Base-by-base conservation (phyloP, 2,888 invertebrate genomes). In the Sympetrum striolatum region DNA sequence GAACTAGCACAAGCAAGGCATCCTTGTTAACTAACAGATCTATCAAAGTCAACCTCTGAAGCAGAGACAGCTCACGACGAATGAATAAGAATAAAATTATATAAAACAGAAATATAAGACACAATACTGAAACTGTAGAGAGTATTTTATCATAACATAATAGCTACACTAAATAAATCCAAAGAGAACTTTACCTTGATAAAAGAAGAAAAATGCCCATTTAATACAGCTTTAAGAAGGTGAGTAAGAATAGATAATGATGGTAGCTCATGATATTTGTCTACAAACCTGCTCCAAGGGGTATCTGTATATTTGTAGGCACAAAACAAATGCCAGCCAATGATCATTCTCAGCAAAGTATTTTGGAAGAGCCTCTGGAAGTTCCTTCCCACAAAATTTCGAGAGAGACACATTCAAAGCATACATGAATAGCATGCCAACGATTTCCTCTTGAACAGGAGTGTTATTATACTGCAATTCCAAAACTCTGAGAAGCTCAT, bases 241-340 rank as follows among this genome's bases (percentile, higher is more conserved):
- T 6, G 10, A 44, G 6, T 44, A 6, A n/a, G n/a, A n/a, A 44
- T 44, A 44, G 44, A 44, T 44, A 44, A 8, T 44, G 44, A 44
- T 8, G 6, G 10, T 8, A 8, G 44, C 44, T 44, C 0, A 44
- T 44, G 10, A 44, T 8, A 10, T 14, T 8, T 73, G 25, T 48
- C 39, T 0, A 53, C 60, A 15, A 92, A 96, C 95, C 93, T 96
- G 95, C 18, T 94, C 94, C 31, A 96, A 92, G 0, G 97, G 96
- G 93, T 97, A 96, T 91, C 96, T 95, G 92, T 96, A 96, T 48
- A 96, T 95, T 92, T 97, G 96, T 0, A 96, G 95, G 73, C 96
- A 95, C 37, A 97, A 93, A 22, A 97, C 93, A 92, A 97, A 96
- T 90, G 96, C 95, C 92, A 97, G 95, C 97, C 97, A 97, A 90